Conservation (phyloP, 1,140 invertebrate genomes). For the Drosophila murphyi region DNA sequence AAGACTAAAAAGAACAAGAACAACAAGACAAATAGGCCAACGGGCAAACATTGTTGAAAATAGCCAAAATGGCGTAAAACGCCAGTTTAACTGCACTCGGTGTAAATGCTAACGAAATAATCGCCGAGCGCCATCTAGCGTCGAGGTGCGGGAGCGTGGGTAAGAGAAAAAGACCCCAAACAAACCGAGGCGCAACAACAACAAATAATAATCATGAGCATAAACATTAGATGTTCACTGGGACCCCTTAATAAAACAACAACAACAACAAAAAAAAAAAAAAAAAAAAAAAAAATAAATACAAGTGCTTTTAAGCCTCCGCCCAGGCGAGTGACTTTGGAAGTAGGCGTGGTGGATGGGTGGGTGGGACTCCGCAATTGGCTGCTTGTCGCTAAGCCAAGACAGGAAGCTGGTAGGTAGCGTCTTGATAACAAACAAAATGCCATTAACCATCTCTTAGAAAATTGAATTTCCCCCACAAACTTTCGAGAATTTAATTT, state of each 20-base stretch:
- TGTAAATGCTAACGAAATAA: constrained; percentile 77
- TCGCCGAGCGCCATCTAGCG: constrained; percentile 59
- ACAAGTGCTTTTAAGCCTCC: constrained; percentile 1
- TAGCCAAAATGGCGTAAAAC: constrained; percentile 34
- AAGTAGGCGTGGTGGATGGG: not conserved
- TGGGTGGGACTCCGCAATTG: too few relatives aligned
- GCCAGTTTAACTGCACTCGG: constrained; percentile 68
- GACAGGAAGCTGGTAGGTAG: not conserved
- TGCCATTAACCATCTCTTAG: not conserved
- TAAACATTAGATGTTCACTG: constrained; percentile 40
- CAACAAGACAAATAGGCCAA: constrained; percentile 41
- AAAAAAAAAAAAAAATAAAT: not conserved
- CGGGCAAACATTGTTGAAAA: constrained; percentile 24
- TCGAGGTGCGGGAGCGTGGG: constrained; percentile 7
- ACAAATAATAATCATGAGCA: constrained; percentile 38
- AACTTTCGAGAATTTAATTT: too few relatives aligned
- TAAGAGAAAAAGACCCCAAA: not conserved
- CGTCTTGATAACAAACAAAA: not conserved
- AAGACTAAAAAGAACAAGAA: constrained; percentile 15
- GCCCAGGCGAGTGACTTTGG: not conserved
- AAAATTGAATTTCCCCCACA: too few relatives aligned
- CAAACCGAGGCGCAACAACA: constrained; percentile 16
- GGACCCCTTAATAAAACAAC: not conserved
- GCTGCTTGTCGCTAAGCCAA: constrained; percentile 1
- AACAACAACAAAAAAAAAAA: not conserved